Conservation (phyloP, 2,888 invertebrate genomes). For the Oasisia sp. region DNA sequence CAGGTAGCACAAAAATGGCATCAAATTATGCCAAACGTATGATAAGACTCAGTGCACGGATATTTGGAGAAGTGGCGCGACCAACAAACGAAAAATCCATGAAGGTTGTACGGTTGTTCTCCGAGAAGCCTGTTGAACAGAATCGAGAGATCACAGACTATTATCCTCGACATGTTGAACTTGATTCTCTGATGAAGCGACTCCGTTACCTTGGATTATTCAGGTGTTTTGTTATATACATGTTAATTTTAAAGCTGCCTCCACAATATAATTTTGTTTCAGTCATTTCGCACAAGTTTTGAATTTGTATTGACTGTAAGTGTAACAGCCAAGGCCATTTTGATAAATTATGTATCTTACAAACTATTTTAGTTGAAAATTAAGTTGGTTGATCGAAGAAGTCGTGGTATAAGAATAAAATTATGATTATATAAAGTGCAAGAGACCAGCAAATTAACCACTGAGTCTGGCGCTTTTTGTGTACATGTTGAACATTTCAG, state of each 20-base stretch:
- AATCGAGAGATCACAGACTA: slow-evolving; percentile 80
- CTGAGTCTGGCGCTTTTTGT: no score
- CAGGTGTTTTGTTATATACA: slow-evolving; percentile 47
- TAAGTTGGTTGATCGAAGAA: no score
- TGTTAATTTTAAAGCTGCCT: slow-evolving; percentile 54
- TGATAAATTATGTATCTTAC: no score
- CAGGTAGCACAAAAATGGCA: slow-evolving; percentile 14
- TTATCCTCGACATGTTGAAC: slow-evolving; percentile 85
- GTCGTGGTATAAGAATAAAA: no score
- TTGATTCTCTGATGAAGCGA: slow-evolving; percentile 76
- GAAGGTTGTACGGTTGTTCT: slow-evolving; percentile 79
- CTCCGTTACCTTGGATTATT: slow-evolving; percentile 56
- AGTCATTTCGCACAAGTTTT: no score
- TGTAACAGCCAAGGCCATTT: no score
- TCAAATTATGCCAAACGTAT: slow-evolving; percentile 85
- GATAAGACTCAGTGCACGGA: slow-evolving; percentile 85
- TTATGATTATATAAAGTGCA: no score
- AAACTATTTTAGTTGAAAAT: no score
- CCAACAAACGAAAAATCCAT: slow-evolving; percentile 74
- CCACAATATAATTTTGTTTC: no score
- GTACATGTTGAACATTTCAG: no score
- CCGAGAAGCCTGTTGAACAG: slow-evolving; percentile 79
- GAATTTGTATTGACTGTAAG: no score
- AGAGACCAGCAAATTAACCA: no score
- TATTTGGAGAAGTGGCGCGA: slow-evolving; percentile 87